These are phyloP conservation scores for Sitobion miscanthi DNA, from an alignment of 1,140 invertebrate species.

Conservation along the genomic window DNA sequence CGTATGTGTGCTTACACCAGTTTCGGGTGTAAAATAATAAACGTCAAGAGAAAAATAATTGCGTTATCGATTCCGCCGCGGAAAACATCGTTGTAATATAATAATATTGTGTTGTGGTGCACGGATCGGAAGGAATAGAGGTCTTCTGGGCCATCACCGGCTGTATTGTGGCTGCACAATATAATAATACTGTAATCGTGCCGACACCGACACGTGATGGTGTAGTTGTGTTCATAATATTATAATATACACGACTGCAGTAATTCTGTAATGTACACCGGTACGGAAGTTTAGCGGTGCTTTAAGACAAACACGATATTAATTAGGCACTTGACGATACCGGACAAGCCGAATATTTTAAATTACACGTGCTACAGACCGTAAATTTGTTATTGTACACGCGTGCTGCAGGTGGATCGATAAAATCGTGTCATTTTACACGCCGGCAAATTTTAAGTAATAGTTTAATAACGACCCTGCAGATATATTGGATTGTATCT, in stretches of 20 bases:
- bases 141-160: neutral
- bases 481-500: neutral
- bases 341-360: neutral
- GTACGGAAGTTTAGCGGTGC: neutral
- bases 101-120: neutral
- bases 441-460: neutral
- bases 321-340: neutral
- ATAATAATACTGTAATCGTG: neutral
- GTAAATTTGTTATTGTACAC: neutral
- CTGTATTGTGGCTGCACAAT: neutral
- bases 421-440: conserved; percentile 15
- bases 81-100: neutral
- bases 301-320: neutral
- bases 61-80: neutral
- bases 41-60: conserved; percentile 8
- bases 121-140: neutral
- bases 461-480: neutral
- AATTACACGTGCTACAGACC: neutral
- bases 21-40: neutral
- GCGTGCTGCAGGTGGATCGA: neutral
- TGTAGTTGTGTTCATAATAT: neutral
- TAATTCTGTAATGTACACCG: neutral
- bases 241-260: neutral
- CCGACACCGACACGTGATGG: neutral
- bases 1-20: neutral